These are phyloP conservation scores for Netelia virgata DNA, from an alignment of 2,888 invertebrate genomes.

Conservation along the genomic window DNA sequence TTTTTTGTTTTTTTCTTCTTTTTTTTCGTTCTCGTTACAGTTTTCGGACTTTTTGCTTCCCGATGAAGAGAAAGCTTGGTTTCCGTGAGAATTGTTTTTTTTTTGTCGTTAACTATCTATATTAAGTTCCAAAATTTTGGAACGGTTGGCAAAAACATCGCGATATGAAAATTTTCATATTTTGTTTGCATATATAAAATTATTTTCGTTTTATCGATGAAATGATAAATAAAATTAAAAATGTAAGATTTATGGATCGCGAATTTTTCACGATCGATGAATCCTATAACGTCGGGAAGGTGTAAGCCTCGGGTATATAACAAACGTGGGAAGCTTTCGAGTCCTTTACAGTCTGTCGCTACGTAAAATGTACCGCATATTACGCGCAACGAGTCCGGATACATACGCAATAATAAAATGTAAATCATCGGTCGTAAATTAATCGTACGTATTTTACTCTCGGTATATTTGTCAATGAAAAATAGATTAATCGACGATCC, in stretches of 20 bases:
- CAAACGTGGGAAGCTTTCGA: slow-evolving; percentile 49
- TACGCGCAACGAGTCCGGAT: not conserved
- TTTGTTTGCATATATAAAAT: not conserved
- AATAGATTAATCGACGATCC: slow-evolving; percentile 56
- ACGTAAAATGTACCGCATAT: slow-evolving; percentile 17
- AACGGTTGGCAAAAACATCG: too few relatives aligned
- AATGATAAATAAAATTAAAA: not conserved
- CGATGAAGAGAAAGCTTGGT: too few relatives aligned
- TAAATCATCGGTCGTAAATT: slow-evolving; percentile 59
- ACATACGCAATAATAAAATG: slow-evolving; percentile 50
- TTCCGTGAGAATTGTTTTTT: too few relatives aligned
- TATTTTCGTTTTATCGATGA: not conserved
- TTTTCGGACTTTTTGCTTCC: too few relatives aligned
- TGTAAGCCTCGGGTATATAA: not conserved
- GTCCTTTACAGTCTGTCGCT: slow-evolving; percentile 28
- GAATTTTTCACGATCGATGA: slow-evolving; percentile 22
- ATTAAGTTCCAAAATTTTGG: too few relatives aligned
- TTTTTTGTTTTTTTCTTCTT: not conserved
- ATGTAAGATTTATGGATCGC: slow-evolving; percentile 6
- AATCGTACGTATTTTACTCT: slow-evolving; percentile 3
- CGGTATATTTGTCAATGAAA: slow-evolving; percentile 56
- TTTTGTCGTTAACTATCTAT: too few relatives aligned
- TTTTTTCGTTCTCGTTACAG: too few relatives aligned
- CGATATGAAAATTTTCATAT: too few relatives aligned
- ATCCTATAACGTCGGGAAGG: slow-evolving; percentile 1